Percentiles rank a stretch among this genome's conserved stretches.
These are phyloP conservation scores for Ips typographus DNA, from an alignment of 1,140 invertebrate species.

Conservation along the genomic window DNA sequence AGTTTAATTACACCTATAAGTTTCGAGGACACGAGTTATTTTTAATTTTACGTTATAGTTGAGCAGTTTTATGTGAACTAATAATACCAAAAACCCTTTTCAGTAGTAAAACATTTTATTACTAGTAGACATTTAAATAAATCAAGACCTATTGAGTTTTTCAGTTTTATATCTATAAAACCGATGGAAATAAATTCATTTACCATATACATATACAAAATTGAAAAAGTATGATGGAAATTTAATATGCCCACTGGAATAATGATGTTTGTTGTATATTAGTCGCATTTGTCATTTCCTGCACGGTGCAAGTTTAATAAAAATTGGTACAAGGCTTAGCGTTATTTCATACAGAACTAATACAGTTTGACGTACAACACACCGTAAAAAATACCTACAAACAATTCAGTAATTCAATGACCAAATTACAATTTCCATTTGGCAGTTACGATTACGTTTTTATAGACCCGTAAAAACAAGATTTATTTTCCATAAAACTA, in stretches of 20 bases:
- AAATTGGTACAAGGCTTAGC: background rate
- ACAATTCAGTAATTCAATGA: no score
- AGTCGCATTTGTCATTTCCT: background rate
- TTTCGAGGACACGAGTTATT: background rate
- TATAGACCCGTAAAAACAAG: no score
- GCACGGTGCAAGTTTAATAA: background rate
- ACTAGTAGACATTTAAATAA: constrained; percentile 10
- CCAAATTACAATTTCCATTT: no score
- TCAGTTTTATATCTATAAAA: no score
- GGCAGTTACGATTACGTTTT: no score
- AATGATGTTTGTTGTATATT: background rate
- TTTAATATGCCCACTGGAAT: background rate
- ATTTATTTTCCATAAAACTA: no score
- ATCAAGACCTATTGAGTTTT: background rate
- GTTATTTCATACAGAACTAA: no score
- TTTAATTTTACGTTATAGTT: constrained; percentile 14
- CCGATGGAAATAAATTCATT: no score
- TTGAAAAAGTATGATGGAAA: background rate
- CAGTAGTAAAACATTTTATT: constrained; percentile 12
- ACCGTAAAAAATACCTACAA: no score
- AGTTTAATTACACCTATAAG: no score
- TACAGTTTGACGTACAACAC: no score
- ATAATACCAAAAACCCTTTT: constrained; percentile 3
- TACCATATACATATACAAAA: no score
- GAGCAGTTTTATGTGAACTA: background rate